Conservation (phyloP, 1,140 invertebrate species). For the Drosophila chauvacae region DNA sequence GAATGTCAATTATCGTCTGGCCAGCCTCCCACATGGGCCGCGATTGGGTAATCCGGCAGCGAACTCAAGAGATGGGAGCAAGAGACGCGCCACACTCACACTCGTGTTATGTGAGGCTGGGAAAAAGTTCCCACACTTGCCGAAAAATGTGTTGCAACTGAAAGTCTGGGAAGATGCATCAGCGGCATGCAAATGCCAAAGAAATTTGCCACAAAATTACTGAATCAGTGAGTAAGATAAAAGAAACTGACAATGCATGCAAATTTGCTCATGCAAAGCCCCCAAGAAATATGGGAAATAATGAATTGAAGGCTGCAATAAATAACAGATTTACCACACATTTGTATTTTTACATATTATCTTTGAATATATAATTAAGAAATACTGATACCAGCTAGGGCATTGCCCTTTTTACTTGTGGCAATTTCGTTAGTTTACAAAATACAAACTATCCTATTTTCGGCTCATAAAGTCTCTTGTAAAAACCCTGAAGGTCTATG, state of each 20-base stretch:
- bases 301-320: background rate
- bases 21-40: slow-evolving; percentile 53
- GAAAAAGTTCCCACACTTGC: slow-evolving; percentile 72
- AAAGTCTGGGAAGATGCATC: slow-evolving; percentile 45
- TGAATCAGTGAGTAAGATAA: slow-evolving; percentile 18
- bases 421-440: background rate
- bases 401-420: background rate
- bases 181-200: slow-evolving; percentile 60
- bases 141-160: slow-evolving; percentile 65
- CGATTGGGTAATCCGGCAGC: slow-evolving; percentile 55
- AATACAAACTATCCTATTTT: no score
- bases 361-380: background rate
- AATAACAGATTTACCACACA: background rate
- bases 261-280: slow-evolving; percentile 1
- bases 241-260: slow-evolving; percentile 10
- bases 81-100: slow-evolving; percentile 17
- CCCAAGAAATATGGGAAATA: slow-evolving; percentile 1
- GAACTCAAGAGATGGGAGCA: slow-evolving; percentile 9
- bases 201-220: slow-evolving; percentile 58
- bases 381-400: background rate
- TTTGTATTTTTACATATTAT: background rate
- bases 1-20: slow-evolving; percentile 47
- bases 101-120: slow-evolving; percentile 41
- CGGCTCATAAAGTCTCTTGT: no score
- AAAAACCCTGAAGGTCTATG: background rate